These are phyloP conservation scores for Ptycholaimellus sp. DNA, from an alignment of 2,888 invertebrate genomes.

Conservation along the genomic window DNA sequence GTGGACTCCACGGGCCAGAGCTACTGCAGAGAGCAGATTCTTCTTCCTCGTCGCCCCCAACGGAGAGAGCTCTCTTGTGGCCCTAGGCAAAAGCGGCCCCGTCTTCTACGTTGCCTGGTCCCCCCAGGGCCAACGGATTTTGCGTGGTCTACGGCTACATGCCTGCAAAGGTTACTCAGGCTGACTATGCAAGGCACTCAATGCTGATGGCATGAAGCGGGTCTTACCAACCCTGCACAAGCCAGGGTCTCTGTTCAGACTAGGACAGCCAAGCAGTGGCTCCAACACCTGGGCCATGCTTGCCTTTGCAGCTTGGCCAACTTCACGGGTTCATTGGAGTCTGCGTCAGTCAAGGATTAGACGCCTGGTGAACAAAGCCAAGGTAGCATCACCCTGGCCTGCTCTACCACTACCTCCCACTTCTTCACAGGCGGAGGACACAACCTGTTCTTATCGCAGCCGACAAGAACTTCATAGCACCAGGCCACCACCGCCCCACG, in stretches of 20 bases:
- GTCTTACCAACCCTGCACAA: conserved; percentile 74
- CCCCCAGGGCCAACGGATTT: conserved; percentile 62
- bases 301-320: conserved; percentile 62
- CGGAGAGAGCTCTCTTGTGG: conserved; percentile 58
- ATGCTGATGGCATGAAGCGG: conserved; percentile 71
- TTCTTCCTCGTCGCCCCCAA: conserved; percentile 56
- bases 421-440: conserved; percentile 45
- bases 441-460: conserved; percentile 67
- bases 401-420: background rate
- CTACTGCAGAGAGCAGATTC: conserved; percentile 82
- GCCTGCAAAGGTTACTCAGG: conserved; percentile 23
- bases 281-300: conserved; percentile 47
- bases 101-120: conserved; percentile 70
- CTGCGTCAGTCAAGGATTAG: conserved; percentile 41
- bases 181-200: background rate
- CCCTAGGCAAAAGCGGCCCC: conserved; percentile 47
- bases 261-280: conserved; percentile 61
- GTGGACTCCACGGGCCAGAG: conserved; percentile 79
- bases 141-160: conserved; percentile 69
- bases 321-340: conserved; percentile 56
- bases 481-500: conserved; percentile 83
- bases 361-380: background rate
- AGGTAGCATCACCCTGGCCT: background rate
- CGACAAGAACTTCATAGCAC: conserved; percentile 74
- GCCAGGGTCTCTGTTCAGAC: conserved; percentile 71